A percentile compares a stretch with the other conserved stretches of the same genome.
phyloP scores from a whole-genome alignment of 2,113 vertebrate genomes.

The Pontoporia blainvillei region DNA sequence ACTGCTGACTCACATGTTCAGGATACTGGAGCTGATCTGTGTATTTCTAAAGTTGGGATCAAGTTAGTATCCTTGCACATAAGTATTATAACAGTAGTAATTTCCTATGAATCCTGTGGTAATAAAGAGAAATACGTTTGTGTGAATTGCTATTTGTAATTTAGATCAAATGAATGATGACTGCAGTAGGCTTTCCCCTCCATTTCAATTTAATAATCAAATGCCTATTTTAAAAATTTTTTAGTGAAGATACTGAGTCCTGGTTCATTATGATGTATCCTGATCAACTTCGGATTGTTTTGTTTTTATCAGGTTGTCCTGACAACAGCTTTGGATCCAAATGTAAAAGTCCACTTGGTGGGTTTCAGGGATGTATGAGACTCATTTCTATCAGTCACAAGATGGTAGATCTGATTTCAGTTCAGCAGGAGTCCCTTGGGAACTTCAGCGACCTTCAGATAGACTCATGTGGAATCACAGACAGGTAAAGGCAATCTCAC shows the following conservation, averaged over 20 bases:
- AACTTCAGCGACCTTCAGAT: slow-evolving; percentile 94
- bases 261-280: background rate
- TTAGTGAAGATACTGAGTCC: background rate
- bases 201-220: background rate
- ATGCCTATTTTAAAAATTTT: background rate
- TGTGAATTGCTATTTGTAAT: slow-evolving; percentile 16
- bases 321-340: slow-evolving; percentile 72
- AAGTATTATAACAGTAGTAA: background rate
- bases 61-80: background rate
- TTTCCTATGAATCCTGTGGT: background rate
- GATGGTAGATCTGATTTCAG: slow-evolving; percentile 88
- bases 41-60: slow-evolving; percentile 31
- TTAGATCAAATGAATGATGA: slow-evolving; percentile 27
- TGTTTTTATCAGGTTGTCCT: slow-evolving; percentile 87
- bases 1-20: background rate
- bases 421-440: slow-evolving; percentile 89
- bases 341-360: slow-evolving; percentile 84
- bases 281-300: slow-evolving; percentile 27
- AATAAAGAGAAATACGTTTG: background rate
- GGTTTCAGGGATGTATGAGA: slow-evolving; percentile 94
- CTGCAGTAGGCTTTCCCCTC: background rate
- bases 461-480: slow-evolving; percentile 94
- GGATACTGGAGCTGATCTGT: background rate
- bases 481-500: slow-evolving; percentile 84
- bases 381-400: slow-evolving; percentile 84